Evolutionary conservation across 2,888 invertebrate species (phyloP), one percentile per base, ranked within the genome.

Genomic region (Hesperia comma): DNA sequence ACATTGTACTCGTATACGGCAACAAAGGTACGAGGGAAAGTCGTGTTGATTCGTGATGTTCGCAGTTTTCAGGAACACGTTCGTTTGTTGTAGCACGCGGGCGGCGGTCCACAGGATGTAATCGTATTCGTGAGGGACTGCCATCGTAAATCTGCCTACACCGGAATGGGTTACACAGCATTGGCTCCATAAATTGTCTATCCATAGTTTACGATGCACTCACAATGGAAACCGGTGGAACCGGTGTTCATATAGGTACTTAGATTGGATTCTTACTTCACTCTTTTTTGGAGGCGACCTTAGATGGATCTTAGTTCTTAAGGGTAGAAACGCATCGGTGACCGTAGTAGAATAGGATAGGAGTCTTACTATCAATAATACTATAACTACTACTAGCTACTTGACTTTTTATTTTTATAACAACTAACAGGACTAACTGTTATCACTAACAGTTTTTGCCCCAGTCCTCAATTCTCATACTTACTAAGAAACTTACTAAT

Each of bases 171-270:
- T 84, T 84, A 87, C 84, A 84, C 83, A 83, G 83, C 84, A 82
- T 84, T 82, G 85, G 77, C 80, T 77, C 88, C 83, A 90, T 91
- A 91, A 90, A 91, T 90, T 87, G 88, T 79, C 87, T 81, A 85
- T 89, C 86, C 86, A 87, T 85, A 85, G 82, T 90, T 90, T 90
- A 90, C 88, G 87, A 88, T 83, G 83, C 82, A 75, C 82, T 82
- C 81, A 80, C 83, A 86, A 83, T 87, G 88, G 87, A 83, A 84
- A 80, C 81, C 79, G 78, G 77, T 71, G 75, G 70, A 74, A 77
- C 76, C 74, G 75, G 78, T 77, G 77, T 76, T 82, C 77, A 75
- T 68, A 71, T 71, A 33, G 6, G 6, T 33, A 75, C 78, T 75
- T 73, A 72, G 58, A 58, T 60, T 66, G 64, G 75, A 80, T 82